Conservation (phyloP, 2,888 invertebrate species). For the Fabriciana adippe region DNA sequence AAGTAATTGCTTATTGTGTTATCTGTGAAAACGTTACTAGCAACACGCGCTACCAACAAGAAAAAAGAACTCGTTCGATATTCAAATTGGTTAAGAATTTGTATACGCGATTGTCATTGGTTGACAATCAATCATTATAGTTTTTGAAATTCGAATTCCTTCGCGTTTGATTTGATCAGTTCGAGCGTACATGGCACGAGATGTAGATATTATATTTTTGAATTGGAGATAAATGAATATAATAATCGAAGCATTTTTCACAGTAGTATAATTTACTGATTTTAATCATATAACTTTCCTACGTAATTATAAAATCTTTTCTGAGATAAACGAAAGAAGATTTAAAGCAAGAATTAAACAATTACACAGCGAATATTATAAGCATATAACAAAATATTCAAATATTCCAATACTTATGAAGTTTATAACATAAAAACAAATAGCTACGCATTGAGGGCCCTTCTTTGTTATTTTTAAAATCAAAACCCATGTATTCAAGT, state of each 20-base stretch:
- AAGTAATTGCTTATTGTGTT: conserved; percentile 68
- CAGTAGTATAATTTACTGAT: conserved; percentile 8
- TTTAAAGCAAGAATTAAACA: background rate
- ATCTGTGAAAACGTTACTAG: conserved; percentile 63
- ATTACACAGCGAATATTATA: conserved; percentile 1
- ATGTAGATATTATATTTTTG: conserved; percentile 27
- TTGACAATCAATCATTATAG: conserved; percentile 80
- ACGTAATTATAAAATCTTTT: background rate
- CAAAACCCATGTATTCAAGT: conserved; percentile 40
- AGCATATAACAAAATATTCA: conserved; percentile 1
- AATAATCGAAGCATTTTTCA: conserved; percentile 13
- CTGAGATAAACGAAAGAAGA: background rate
- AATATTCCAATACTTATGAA: conserved; percentile 7
- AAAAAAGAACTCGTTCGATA: conserved; percentile 75
- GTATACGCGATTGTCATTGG: conserved; percentile 79
- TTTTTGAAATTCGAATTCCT: conserved; percentile 75
- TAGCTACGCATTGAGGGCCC: conserved; percentile 17
- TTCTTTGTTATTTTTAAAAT: conserved; percentile 52
- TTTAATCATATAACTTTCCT: background rate
- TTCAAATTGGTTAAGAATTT: conserved; percentile 76
- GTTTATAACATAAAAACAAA: conserved; percentile 21
- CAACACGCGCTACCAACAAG: conserved; percentile 62
- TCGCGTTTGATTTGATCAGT: conserved; percentile 68
- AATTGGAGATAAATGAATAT: conserved; percentile 12
- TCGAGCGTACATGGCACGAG: conserved; percentile 51